Percentiles rank a stretch among this genome's conserved stretches.
phyloP scores from a whole-genome alignment of 2,113 vertebrate species.

The Etheostoma cragini region DNA sequence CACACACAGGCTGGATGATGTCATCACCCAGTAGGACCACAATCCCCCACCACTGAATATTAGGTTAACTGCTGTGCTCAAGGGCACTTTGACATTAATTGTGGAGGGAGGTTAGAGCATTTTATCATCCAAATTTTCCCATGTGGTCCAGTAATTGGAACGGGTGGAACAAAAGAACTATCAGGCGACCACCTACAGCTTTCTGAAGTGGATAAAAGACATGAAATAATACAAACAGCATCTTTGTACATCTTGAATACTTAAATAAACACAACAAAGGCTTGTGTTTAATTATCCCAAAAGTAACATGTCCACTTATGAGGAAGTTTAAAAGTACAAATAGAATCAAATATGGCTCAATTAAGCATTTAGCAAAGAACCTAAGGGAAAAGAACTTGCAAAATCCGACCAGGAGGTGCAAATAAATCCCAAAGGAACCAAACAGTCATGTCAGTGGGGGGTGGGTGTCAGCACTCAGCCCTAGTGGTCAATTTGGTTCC shows the following conservation, averaged over 20 bases:
- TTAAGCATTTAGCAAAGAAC: background rate
- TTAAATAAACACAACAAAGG: conserved; percentile 49
- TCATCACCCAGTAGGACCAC: conserved; percentile 36
- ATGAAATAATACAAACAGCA: conserved; percentile 47
- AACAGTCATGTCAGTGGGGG: conserved; percentile 3
- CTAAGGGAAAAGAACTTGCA: background rate
- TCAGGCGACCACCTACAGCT: conserved; percentile 67
- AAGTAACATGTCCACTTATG: conserved; percentile 11
- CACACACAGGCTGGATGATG: conserved; percentile 31
- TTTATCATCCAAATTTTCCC: conserved; percentile 70
- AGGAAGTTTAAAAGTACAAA: conserved; percentile 10
- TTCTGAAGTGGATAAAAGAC: conserved; percentile 57
- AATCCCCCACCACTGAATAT: conserved; percentile 37
- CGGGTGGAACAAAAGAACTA: conserved; percentile 66
- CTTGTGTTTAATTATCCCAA: conserved; percentile 18
- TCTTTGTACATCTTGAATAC: conserved; percentile 18
- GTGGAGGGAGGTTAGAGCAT: conserved; percentile 50
- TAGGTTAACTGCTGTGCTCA: conserved; percentile 70
- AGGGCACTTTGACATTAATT: conserved; percentile 74
- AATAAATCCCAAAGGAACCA: background rate
- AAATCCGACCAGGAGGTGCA: background rate
- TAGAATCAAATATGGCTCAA: background rate
- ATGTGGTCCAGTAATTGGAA: conserved; percentile 67
- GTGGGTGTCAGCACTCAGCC: conserved; percentile 31
- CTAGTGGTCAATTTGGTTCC: conserved; percentile 23